Percentiles rank a stretch among this genome's conserved stretches.
These are phyloP conservation scores for Pseudolaguvia tuberculata DNA, from an alignment of 2,113 vertebrate genomes.

Conservation along the genomic window DNA sequence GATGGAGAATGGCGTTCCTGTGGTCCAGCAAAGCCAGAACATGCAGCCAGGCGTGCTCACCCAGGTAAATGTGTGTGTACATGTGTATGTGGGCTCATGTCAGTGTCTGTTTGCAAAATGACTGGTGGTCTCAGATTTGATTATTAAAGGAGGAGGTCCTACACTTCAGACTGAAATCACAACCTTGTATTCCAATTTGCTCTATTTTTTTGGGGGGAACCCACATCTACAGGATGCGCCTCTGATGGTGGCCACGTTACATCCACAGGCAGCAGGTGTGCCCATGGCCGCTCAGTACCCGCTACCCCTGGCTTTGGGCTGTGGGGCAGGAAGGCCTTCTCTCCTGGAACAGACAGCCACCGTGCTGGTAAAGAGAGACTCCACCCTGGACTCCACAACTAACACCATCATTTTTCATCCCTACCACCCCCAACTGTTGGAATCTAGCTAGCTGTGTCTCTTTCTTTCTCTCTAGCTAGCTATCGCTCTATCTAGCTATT, in stretches of 20 bases:
- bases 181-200: constrained; percentile 51
- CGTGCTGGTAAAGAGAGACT: constrained; percentile 90
- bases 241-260: constrained; percentile 99
- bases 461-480: no score
- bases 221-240: constrained; percentile 93
- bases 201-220: constrained; percentile 40
- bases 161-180: constrained; percentile 7
- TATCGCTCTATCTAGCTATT: no score
- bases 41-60: constrained; percentile 92
- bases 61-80: constrained; percentile 74
- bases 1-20: constrained; percentile 91
- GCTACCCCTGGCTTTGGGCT: constrained; percentile 92
- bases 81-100: neutral
- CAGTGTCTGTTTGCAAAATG: neutral
- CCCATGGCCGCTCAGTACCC: constrained; percentile 87
- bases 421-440: neutral
- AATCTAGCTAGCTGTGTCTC: neutral
- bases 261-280: constrained; percentile 95
- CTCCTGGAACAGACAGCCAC: constrained; percentile 98
- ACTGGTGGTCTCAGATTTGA: neutral
- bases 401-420: constrained; percentile 35
- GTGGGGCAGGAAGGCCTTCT: constrained; percentile 90
- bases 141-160: neutral
- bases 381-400: constrained; percentile 34
- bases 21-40: constrained; percentile 91